Evolutionary conservation across 2,113 vertebrate species (phyloP).

Genomic region (Otocyon megalotis): DNA sequence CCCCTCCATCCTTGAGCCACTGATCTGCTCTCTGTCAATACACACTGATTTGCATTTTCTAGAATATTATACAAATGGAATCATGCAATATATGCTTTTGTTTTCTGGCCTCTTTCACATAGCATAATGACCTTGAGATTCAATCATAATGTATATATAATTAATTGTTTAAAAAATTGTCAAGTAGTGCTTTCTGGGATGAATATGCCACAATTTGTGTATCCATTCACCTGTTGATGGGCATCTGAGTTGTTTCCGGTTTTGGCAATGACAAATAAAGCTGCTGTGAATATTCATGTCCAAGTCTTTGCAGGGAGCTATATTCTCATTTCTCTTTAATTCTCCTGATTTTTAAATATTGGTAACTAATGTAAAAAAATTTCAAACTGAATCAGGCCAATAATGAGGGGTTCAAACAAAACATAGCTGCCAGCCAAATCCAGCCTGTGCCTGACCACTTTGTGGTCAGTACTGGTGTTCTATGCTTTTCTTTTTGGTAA

Average conservation of each 20-base stretch:
- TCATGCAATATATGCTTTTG: neutral
- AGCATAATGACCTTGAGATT: neutral
- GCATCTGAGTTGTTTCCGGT: neutral
- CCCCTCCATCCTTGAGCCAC: neutral
- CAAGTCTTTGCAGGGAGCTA: neutral
- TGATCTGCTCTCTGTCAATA: neutral
- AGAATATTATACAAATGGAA: neutral
- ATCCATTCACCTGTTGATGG: neutral
- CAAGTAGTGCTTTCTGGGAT: neutral
- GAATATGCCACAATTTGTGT: neutral
- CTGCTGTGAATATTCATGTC: neutral
- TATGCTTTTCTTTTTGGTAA: neutral
- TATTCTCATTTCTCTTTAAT: constrained; percentile 7
- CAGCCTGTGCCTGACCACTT: neutral
- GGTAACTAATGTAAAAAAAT: neutral
- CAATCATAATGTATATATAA: neutral
- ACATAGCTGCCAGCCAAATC: neutral
- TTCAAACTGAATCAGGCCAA: neutral
- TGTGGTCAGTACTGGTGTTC: neutral
- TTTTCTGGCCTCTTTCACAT: neutral
- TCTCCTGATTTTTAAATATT: neutral
- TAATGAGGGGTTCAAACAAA: neutral
- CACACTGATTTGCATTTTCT: neutral
- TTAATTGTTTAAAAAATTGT: neutral
- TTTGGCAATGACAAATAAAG: neutral